Evolutionary conservation across 2,797 vertebrate genomes (phyloP).

Genomic region (Amniataba percoides): DNA sequence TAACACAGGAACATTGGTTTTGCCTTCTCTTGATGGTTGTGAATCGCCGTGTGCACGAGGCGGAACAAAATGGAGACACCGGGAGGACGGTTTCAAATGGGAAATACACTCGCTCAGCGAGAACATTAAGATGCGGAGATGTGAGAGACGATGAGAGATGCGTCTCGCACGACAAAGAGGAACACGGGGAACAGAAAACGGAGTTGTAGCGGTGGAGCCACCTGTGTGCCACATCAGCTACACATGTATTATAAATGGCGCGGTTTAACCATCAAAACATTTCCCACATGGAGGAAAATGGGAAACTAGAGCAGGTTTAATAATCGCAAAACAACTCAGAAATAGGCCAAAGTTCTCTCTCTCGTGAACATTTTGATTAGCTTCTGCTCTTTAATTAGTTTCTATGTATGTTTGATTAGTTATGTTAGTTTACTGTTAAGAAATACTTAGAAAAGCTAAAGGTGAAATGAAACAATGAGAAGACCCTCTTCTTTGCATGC

Average conservation of each 20-base stretch:
- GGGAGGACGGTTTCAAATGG: slow-evolving; percentile 53
- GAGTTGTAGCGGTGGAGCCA: slow-evolving; percentile 26
- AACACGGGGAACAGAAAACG: slow-evolving; percentile 18
- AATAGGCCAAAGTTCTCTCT: slow-evolving; percentile 55
- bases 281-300: slow-evolving; percentile 24
- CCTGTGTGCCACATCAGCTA: slow-evolving; percentile 63
- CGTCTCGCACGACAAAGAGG: slow-evolving; percentile 21
- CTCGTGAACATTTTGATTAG: slow-evolving; percentile 32
- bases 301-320: slow-evolving; percentile 55
- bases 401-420: no score
- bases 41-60: slow-evolving; percentile 37
- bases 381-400: slow-evolving; percentile 43
- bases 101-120: slow-evolving; percentile 36
- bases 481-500: slow-evolving; percentile 2
- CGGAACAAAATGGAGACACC: slow-evolving; percentile 57
- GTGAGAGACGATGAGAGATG: slow-evolving; percentile 57
- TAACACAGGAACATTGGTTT: slow-evolving; percentile 73
- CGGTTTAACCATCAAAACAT: slow-evolving; percentile 61
- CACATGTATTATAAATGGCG: slow-evolving; percentile 69
- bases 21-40: slow-evolving; percentile 58
- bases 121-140: slow-evolving; percentile 55
- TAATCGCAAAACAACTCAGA: slow-evolving; percentile 43
- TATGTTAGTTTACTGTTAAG: slow-evolving; percentile 4
- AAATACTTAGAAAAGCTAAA: neutral
- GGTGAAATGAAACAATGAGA: slow-evolving; percentile 14